Conservation (phyloP, 2,888 invertebrate species). For the Drosophila pseudotalamancana region DNA sequence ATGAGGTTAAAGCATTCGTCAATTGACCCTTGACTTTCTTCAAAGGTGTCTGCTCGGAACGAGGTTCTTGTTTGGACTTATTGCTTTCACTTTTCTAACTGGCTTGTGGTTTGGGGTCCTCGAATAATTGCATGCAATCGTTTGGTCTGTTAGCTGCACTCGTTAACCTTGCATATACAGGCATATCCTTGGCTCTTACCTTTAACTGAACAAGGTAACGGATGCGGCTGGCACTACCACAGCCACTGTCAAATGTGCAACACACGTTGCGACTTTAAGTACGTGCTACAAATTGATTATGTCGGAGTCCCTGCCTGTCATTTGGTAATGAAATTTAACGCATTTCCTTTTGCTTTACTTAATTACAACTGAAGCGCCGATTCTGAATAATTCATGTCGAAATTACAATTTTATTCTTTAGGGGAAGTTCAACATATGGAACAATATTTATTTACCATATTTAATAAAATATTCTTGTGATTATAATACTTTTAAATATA, state of each 20-base stretch:
- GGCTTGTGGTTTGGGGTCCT: not conserved
- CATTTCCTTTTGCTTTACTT: not conserved
- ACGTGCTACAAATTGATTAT: slow-evolving; percentile 18
- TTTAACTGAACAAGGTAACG: slow-evolving; percentile 13
- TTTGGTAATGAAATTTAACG: slow-evolving; percentile 5
- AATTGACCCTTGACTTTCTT: slow-evolving; percentile 59
- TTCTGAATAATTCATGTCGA: not conserved
- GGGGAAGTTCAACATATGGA: no score
- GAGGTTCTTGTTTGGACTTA: slow-evolving; percentile 23
- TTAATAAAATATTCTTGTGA: no score
- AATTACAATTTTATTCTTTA: no score
- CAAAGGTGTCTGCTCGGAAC: slow-evolving; percentile 34
- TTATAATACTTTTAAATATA: no score
- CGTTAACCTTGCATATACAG: slow-evolving; percentile 10
- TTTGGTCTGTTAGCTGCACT: slow-evolving; percentile 25
- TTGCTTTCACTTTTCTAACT: slow-evolving; percentile 14
- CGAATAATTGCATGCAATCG: slow-evolving; percentile 44
- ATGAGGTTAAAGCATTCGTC: slow-evolving; percentile 43
- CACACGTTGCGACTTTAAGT: not conserved
- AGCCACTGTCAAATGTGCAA: slow-evolving; percentile 6
- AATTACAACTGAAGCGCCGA: not conserved
- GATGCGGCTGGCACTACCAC: not conserved
- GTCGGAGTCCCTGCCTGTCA: not conserved
- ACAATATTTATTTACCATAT: no score
- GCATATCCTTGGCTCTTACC: slow-evolving; percentile 40